Conservation (phyloP, 2,113 vertebrate genomes). For the Scytalopus superciliaris region DNA sequence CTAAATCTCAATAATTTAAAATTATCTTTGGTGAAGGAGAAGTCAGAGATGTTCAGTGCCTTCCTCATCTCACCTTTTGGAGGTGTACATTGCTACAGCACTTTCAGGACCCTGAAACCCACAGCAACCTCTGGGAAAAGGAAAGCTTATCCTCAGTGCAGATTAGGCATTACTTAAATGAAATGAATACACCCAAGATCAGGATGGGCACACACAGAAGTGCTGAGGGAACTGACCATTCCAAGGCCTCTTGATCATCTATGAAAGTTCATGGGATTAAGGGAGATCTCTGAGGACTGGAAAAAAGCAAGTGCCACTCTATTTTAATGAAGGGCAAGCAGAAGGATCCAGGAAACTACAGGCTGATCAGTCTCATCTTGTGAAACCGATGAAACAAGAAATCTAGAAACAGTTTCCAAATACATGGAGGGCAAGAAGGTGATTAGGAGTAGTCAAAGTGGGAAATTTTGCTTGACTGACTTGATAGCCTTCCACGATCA, state of each 20-base stretch:
- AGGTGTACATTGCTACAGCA: neutral
- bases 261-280: neutral
- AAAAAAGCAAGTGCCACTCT: neutral
- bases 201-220: neutral
- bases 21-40: neutral
- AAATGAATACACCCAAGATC: neutral
- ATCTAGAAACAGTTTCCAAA: neutral
- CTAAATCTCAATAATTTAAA: neutral
- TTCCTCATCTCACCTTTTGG: neutral
- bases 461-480: neutral
- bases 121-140: neutral
- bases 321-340: neutral
- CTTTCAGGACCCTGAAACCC: neutral
- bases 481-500: neutral
- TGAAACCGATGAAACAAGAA: neutral
- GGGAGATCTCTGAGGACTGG: neutral
- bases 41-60: neutral
- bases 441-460: neutral
- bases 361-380: neutral
- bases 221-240: neutral
- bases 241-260: neutral
- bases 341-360: neutral
- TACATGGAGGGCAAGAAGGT: neutral
- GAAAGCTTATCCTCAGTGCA: neutral
- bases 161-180: neutral